Evolutionary conservation across 2,888 invertebrate species (phyloP).

Genomic region (Caenorhabditis sulstoni): DNA sequence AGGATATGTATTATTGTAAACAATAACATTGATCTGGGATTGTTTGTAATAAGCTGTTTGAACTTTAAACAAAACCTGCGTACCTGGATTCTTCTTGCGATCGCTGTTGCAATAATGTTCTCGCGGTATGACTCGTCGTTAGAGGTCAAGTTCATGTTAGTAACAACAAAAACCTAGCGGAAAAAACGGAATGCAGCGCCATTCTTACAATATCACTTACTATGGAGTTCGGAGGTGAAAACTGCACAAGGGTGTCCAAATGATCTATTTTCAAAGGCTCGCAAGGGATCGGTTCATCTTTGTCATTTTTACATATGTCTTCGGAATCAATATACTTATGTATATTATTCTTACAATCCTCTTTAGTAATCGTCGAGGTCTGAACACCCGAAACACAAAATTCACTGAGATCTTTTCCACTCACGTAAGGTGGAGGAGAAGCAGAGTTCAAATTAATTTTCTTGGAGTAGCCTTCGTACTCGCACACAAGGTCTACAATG

Average conservation of each 20-base stretch:
- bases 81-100: constrained; percentile 51
- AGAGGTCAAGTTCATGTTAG: constrained; percentile 22
- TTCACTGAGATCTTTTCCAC: too few species aligned
- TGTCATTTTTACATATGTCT: constrained; percentile 24
- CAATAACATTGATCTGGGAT: constrained; percentile 44
- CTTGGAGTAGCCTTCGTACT: constrained; percentile 21
- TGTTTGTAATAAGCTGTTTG: too few species aligned
- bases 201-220: constrained; percentile 7
- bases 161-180: constrained; percentile 45
- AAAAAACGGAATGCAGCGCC: background rate
- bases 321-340: background rate
- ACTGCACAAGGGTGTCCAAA: constrained; percentile 23
- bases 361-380: too few species aligned
- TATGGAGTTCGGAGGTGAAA: constrained; percentile 44
- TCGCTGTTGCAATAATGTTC: constrained; percentile 44
- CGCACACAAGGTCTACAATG: constrained; percentile 35
- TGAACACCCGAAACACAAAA: too few species aligned
- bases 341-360: background rate
- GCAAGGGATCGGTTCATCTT: constrained; percentile 6
- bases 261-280: constrained; percentile 12
- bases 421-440: background rate
- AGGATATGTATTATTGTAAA: constrained; percentile 35
- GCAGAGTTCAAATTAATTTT: constrained; percentile 18
- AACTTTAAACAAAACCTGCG: too few species aligned
- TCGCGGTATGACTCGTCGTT: background rate